These are phyloP conservation scores for Sebastiscus tertius DNA, from an alignment of 2,797 vertebrate genomes.

Conservation along the genomic window DNA sequence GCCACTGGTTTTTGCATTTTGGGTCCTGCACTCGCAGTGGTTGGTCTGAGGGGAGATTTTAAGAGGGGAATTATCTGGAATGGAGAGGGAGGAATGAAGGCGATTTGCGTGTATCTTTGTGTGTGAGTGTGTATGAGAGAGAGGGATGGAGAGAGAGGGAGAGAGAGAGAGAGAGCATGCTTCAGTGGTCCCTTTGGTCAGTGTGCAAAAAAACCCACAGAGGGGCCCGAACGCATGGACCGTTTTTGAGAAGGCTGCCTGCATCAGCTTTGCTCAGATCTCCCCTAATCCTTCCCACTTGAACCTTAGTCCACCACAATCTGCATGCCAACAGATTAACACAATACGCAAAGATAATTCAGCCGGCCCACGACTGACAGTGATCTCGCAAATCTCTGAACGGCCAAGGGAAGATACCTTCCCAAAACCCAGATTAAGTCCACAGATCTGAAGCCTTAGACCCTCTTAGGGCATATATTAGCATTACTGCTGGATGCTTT, in stretches of 20 bases:
- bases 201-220: slow-evolving; percentile 48
- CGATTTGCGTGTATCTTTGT: slow-evolving; percentile 70
- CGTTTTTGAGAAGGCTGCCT: slow-evolving; percentile 77
- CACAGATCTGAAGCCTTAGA: slow-evolving; percentile 80
- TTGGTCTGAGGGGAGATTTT: slow-evolving; percentile 76
- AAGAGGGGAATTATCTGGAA: slow-evolving; percentile 80
- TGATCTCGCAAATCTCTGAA: slow-evolving; percentile 81
- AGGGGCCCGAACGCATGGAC: slow-evolving; percentile 50
- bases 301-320: slow-evolving; percentile 80
- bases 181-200: slow-evolving; percentile 63
- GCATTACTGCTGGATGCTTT: slow-evolving; percentile 71
- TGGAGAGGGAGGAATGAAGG: slow-evolving; percentile 73
- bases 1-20: slow-evolving; percentile 70
- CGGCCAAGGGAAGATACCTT: slow-evolving; percentile 79
- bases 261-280: slow-evolving; percentile 82
- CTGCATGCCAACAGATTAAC: slow-evolving; percentile 84
- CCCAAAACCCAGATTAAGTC: slow-evolving; percentile 82
- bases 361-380: slow-evolving; percentile 73
- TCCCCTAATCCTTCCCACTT: slow-evolving; percentile 83
- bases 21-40: slow-evolving; percentile 73
- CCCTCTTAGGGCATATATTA: slow-evolving; percentile 82
- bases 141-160: not conserved
- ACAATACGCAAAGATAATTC: slow-evolving; percentile 83
- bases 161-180: slow-evolving; percentile 9
- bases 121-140: slow-evolving; percentile 32